Percentiles rank a stretch among this genome's conserved stretches.
phyloP scores from a whole-genome alignment of 1,140 invertebrate species.

The Aphis craccivora region DNA sequence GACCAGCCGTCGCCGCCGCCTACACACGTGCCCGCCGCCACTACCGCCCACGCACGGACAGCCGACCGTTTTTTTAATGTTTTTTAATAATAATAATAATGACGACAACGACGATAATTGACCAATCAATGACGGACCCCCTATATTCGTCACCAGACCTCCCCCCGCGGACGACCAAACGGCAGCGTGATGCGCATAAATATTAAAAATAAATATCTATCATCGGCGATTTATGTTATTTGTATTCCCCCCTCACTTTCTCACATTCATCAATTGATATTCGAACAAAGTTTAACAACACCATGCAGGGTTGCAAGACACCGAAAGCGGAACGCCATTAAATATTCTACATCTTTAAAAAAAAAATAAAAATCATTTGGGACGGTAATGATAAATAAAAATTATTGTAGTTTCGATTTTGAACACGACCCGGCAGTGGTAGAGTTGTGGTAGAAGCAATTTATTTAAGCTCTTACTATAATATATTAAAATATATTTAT shows the following conservation, averaged over 20 bases:
- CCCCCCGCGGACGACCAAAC: neutral
- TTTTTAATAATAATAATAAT: constrained; percentile 32
- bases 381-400: neutral
- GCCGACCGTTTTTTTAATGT: constrained; percentile 32
- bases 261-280: too few relatives aligned
- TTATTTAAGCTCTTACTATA: neutral
- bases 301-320: neutral
- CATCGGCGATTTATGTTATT: neutral
- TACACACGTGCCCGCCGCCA: constrained; percentile 4
- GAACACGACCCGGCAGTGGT: neutral
- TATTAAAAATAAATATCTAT: neutral
- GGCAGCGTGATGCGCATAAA: neutral
- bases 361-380: neutral
- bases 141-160: neutral
- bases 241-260: neutral
- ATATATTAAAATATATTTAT: constrained; percentile 2
- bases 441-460: neutral
- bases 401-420: neutral
- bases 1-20: neutral
- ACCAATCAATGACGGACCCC: neutral
- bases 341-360: neutral
- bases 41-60: neutral
- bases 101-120: constrained; percentile 14
- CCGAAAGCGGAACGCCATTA: neutral
- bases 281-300: neutral